phyloP scores from a whole-genome alignment of 2,113 vertebrate species.

The Toxostoma redivivum region DNA sequence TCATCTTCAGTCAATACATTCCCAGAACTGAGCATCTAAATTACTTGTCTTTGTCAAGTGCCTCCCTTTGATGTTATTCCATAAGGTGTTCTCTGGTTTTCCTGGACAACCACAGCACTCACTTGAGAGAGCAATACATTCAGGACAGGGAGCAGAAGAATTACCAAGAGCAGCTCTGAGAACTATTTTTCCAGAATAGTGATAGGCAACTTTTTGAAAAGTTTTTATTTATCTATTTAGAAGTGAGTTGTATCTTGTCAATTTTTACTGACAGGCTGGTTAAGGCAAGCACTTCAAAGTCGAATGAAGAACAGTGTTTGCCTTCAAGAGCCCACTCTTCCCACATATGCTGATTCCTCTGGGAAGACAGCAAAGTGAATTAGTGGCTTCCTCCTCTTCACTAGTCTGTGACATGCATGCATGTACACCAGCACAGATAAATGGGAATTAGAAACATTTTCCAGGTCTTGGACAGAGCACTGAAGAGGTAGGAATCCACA shows the following conservation, averaged over 20 bases:
- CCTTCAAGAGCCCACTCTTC: background rate
- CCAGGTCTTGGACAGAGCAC: background rate
- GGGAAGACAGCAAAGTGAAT: background rate
- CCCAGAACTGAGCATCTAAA: slow-evolving; percentile 58
- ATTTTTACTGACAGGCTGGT: slow-evolving; percentile 17
- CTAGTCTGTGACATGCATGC: background rate
- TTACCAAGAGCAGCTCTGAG: background rate
- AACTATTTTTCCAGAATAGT: background rate
- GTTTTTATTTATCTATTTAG: slow-evolving; percentile 12
- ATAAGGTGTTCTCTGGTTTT: slow-evolving; percentile 48
- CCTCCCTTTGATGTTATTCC: slow-evolving; percentile 56
- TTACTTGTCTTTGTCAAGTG: slow-evolving; percentile 57
- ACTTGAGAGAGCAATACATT: background rate
- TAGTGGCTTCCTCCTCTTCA: background rate
- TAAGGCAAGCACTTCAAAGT: slow-evolving; percentile 37
- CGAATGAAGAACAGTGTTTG: background rate
- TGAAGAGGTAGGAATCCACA: background rate
- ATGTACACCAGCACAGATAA: background rate
- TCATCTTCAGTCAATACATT: slow-evolving; percentile 64
- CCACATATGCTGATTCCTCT: background rate
- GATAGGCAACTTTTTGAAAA: slow-evolving; percentile 11
- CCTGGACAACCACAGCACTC: slow-evolving; percentile 29
- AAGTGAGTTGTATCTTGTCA: slow-evolving; percentile 2
- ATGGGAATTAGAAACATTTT: background rate
- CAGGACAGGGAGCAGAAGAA: slow-evolving; percentile 8